Evolutionary conservation across 2,888 invertebrate species (phyloP), one percentile per base, ranked within the genome.

Genomic region (Chrysolina oricalcia): DNA sequence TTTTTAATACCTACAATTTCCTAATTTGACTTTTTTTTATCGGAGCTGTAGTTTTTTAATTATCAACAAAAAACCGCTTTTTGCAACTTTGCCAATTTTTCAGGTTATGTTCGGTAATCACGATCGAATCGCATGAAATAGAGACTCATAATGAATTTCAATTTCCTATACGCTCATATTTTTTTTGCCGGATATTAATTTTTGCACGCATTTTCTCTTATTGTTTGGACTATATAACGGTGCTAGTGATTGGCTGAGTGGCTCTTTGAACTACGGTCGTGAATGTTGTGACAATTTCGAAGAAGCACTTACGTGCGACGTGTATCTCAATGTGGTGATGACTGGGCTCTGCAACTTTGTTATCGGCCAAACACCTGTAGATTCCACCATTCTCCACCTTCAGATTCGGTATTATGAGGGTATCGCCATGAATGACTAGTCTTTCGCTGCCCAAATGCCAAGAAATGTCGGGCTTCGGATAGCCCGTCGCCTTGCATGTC

Each of bases 341-440:
- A 6, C 86, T 88, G 3, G 89, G 88, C 59, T 83, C 73, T 48
- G 86, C 87, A 56, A 88, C 79, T 27, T 83, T 83, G 79, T 90
- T 91, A 73, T 88, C 87, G 40, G 90, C 90, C 15, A 88, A 83
- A 79, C 91, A 91, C 53, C 89, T 87, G 82, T 90, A 91, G 27
- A 82, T 79, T 10, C 90, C 91, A 35, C 87, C 83, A 80, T 90
- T 86, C 21, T 85, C 83, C 6, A 82, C 83, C 19, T 80, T 84
- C 21, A 88, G 78, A 65, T 86, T 84, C 35, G 84, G 81, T 72
- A 90, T 88, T 2, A 83, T 86, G 11, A 90, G 80, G 27, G 80
- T 84, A 40, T 87, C 84, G 11, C 88, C 89, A 65, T 82, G 80
- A 0, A 81, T 70, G 5, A 74, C 83, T 6, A 87, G 76, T 35